Evolutionary conservation across 37 sponge, comb jelly and placozoan genomes (phyloP), one percentile per base, ranked within the genome.

Genomic region (Oopsacas minuta): DNA sequence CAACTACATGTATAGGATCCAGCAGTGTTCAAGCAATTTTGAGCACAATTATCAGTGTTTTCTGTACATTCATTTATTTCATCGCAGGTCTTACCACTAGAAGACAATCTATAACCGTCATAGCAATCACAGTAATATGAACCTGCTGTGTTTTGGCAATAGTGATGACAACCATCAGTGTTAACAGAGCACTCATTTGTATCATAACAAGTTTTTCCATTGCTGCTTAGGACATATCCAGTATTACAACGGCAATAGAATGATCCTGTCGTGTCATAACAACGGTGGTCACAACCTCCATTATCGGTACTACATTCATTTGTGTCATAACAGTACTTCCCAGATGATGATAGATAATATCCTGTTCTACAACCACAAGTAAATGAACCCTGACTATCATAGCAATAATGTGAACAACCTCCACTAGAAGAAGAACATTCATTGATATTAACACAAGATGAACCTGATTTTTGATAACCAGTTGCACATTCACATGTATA

Each of bases 11-110:
- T 7, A 52, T 81, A 88, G 22, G 83, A 39, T 23, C 91, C 88
- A 25, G 23, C 61, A 88, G 84, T 86, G 82, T 90, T 88, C 0
- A 37, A 75, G 39, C 91, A 90, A 3, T 37, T 81, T 36, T 88
- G 86, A 1, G 38, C 81, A 39, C 91, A 90, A 12, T 84, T 86
- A 37, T 86, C 88, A 75, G 85, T 90, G 38, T 25, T 38, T 0
- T 82, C 38, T 28, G 52, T 17, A 39, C 91, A 90, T 38, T 90
- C 91, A 85, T 90, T 83, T 32, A 90, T 36, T 36, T 90, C 90
- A 8, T 35, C 37, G 7, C 83, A 82, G 1, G 36, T 82, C 25
- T 82, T 37, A 37, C 83, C 36, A 82, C 37, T 35, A 23, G 83
- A 36, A 82, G 83, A 32, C 37, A 82, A 35, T 37, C 25, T 23